Conservation (phyloP, 2,888 invertebrate species). For the Tromatobia lineatoria region DNA sequence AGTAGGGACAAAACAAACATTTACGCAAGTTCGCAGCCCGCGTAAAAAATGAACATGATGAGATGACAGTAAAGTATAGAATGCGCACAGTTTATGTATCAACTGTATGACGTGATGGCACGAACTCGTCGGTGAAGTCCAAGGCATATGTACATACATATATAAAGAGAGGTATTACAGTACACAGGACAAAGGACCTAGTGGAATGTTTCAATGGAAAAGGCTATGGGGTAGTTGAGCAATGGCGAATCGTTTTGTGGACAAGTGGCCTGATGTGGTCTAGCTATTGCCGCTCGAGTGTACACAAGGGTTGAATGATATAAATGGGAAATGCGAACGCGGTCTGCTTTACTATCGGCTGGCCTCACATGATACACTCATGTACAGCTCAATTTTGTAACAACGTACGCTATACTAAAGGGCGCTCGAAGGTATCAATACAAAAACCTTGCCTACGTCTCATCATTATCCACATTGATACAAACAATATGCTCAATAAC, state of each 20-base stretch:
- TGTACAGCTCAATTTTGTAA: conserved; percentile 71
- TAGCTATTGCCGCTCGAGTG: conserved; percentile 13
- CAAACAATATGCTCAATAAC: neutral
- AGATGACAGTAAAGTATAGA: neutral
- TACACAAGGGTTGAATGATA: conserved; percentile 41
- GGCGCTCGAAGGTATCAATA: neutral
- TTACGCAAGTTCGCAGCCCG: neutral
- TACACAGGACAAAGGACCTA: conserved; percentile 5
- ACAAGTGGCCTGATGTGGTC: conserved; percentile 32
- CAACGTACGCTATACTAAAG: conserved; percentile 33
- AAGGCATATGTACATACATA: too few species aligned
- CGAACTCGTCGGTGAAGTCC: neutral
- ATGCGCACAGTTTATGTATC: neutral
- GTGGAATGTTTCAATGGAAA: conserved; percentile 21
- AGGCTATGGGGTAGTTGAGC: neutral
- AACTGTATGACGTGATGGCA: neutral
- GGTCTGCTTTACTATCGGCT: conserved; percentile 10
- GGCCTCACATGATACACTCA: conserved; percentile 5
- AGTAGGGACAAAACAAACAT: neutral
- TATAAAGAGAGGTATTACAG: neutral
- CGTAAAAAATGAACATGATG: neutral
- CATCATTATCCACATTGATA: neutral
- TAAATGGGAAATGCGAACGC: conserved; percentile 35
- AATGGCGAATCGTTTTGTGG: conserved; percentile 25
- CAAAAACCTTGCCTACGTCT: neutral